phyloP scores from a whole-genome alignment of 2,888 invertebrate species.

The Crioceris asparagi region DNA sequence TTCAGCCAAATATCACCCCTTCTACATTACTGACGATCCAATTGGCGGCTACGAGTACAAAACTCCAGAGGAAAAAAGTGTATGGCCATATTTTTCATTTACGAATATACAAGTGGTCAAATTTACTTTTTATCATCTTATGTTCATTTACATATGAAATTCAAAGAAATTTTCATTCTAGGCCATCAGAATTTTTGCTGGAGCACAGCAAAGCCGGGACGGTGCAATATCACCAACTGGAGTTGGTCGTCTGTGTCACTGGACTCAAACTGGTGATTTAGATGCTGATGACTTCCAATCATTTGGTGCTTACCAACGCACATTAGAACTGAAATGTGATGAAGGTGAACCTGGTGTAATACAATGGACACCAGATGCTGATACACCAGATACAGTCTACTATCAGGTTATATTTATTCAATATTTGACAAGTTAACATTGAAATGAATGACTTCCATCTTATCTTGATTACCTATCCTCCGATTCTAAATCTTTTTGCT shows the following conservation, averaged over 20 bases:
- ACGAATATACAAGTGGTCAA: too few species aligned
- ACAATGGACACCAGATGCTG: constrained; percentile 75
- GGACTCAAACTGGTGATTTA: constrained; percentile 65
- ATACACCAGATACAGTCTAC: constrained; percentile 85
- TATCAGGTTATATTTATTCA: constrained; percentile 87
- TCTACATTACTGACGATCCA: constrained; percentile 86
- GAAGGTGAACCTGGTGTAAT: constrained; percentile 74
- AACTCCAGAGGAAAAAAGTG: constrained; percentile 68
- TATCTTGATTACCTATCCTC: too few species aligned
- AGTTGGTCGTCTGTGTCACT: constrained; percentile 76
- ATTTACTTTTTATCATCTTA: not conserved
- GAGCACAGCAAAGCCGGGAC: constrained; percentile 56
- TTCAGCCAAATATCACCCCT: constrained; percentile 82
- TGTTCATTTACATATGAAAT: not conserved
- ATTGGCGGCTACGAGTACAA: constrained; percentile 85
- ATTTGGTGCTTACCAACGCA: constrained; percentile 84
- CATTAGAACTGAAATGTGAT: constrained; percentile 73
- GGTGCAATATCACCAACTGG: constrained; percentile 66
- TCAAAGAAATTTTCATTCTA: constrained; percentile 29
- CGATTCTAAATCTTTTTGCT: too few species aligned
- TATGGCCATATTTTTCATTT: too few species aligned
- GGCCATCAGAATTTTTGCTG: constrained; percentile 74
- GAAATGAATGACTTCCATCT: too few species aligned
- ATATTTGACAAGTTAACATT: too few species aligned
- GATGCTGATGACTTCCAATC: constrained; percentile 77